Conservation (phyloP, 2,888 invertebrate species). For the Euphydryas editha region DNA sequence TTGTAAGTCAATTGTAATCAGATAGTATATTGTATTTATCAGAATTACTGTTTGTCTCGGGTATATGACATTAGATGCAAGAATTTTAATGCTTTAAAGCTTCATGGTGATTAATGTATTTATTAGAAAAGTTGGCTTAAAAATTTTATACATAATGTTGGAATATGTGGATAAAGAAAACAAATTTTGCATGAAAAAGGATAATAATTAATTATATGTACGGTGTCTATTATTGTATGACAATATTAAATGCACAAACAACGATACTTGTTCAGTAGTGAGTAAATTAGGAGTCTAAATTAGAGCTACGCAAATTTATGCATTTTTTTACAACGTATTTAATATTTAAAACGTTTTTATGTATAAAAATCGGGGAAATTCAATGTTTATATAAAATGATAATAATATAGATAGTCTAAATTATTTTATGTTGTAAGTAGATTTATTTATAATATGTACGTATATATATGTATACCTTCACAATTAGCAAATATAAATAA, state of each 20-base stretch:
- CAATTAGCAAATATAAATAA: not conserved
- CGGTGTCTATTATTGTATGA: not conserved
- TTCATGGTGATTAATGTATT: not conserved
- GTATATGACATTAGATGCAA: not conserved
- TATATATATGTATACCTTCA: not conserved
- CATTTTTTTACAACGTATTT: constrained; percentile 10
- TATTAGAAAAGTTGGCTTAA: constrained; percentile 3
- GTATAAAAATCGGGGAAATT: not conserved
- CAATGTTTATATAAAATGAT: no score
- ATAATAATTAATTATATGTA: not conserved
- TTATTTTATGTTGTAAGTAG: no score
- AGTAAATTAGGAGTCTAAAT: not conserved
- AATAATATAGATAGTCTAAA: no score
- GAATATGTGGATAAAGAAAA: not conserved
- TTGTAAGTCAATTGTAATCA: constrained; percentile 9
- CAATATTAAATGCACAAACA: not conserved
- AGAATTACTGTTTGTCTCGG: not conserved
- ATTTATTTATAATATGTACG: no score
- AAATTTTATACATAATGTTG: constrained; percentile 1
- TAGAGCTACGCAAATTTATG: not conserved
- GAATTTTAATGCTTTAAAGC: constrained; percentile 1
- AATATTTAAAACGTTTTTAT: not conserved
- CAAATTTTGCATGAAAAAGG: not conserved
- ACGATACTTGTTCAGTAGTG: not conserved
- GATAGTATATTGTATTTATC: not conserved